A percentile compares a stretch with the other conserved stretches of the same genome.
Conservation (phyloP, 2,888 invertebrate species). For the Epiblema foenella region DNA sequence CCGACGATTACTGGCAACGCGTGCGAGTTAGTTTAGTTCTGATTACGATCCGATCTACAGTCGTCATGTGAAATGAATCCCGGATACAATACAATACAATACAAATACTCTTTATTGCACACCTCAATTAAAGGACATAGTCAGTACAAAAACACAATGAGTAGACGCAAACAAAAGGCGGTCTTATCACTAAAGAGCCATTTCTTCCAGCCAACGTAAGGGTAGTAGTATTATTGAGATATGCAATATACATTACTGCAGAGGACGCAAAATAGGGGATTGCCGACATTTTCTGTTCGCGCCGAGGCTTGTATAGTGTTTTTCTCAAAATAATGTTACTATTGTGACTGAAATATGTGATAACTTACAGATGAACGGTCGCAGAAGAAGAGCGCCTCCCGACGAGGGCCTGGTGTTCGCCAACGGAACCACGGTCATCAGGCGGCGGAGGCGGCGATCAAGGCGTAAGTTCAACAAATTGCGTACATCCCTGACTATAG, state of each 20-base stretch:
- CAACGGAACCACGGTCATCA: slow-evolving; percentile 74
- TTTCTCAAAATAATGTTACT: too few relatives aligned
- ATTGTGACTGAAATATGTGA: background rate
- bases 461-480: slow-evolving; percentile 64
- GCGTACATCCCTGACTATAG: background rate
- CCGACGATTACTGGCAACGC: slow-evolving; percentile 1
- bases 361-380: slow-evolving; percentile 69
- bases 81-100: background rate
- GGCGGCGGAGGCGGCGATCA: slow-evolving; percentile 70
- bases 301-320: too few relatives aligned
- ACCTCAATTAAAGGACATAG: too few relatives aligned
- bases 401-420: slow-evolving; percentile 77
- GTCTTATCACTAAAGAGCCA: too few relatives aligned
- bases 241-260: too few relatives aligned
- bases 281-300: too few relatives aligned
- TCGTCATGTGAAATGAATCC: background rate
- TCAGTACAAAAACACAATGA: too few relatives aligned
- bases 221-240: too few relatives aligned
- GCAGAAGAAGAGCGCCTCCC: slow-evolving; percentile 73
- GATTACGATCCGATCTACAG: slow-evolving; percentile 16
- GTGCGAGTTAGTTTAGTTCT: slow-evolving; percentile 13
- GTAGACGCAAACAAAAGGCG: too few relatives aligned
- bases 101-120: too few relatives aligned
- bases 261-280: too few relatives aligned
- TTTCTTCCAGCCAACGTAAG: too few relatives aligned